Percentiles rank a stretch among this genome's conserved stretches.
These are phyloP conservation scores for Heterodera carotae DNA, from an alignment of 1,140 invertebrate species.

Conservation along the genomic window DNA sequence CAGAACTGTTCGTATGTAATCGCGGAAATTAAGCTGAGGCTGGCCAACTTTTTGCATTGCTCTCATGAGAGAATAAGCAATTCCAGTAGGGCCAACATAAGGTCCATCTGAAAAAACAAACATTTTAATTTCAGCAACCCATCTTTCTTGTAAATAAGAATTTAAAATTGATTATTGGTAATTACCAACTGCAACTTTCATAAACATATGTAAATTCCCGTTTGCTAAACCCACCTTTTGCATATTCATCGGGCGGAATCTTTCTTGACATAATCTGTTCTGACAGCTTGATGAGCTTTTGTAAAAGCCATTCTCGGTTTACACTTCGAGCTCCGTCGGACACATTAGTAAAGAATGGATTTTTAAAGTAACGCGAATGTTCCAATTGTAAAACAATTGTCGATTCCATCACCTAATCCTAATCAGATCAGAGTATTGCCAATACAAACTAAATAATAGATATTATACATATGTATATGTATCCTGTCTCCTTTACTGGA, in stretches of 20 bases:
- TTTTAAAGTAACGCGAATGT: conserved; percentile 1
- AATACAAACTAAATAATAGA: too few species aligned
- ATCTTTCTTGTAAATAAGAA: too few species aligned
- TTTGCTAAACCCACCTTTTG: conserved; percentile 15
- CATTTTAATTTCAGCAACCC: too few species aligned
- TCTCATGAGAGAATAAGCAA: conserved; percentile 33
- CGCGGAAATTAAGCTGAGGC: conserved; percentile 12
- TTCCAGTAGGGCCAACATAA: conserved; percentile 35
- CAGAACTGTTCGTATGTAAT: conserved; percentile 11
- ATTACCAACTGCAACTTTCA: too few species aligned
- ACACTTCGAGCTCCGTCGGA: background rate
- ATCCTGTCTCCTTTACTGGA: too few species aligned
- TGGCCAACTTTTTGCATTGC: background rate
- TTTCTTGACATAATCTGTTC: conserved; percentile 8
- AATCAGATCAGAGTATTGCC: too few species aligned
- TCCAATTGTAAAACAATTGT: background rate
- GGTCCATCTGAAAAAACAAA: conserved; percentile 34
- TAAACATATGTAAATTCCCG: too few species aligned
- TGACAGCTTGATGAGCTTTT: background rate
- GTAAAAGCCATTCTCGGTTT: conserved; percentile 19
- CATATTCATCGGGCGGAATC: conserved; percentile 1
- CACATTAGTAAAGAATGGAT: conserved; percentile 15
- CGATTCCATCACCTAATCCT: conserved; percentile 1
- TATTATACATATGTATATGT: too few species aligned
- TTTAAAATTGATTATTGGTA: too few species aligned